Evolutionary conservation across 2,113 vertebrate genomes (phyloP).

Genomic region (Pardalotus punctatus): DNA sequence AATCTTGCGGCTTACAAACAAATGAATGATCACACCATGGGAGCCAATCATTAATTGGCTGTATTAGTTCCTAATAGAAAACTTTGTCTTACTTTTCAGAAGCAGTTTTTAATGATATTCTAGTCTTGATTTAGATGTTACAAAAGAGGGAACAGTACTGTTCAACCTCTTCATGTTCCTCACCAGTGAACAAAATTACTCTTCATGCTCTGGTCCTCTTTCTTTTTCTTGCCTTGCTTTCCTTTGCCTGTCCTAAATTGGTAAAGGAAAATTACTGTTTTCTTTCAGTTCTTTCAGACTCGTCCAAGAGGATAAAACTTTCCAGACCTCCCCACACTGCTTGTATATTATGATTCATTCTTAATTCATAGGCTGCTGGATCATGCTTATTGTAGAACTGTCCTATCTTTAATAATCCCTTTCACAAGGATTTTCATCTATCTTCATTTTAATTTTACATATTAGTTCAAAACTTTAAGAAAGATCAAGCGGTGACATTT

Average conservation of each 20-base stretch:
- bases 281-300: background rate
- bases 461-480: background rate
- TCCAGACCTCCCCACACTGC: constrained; percentile 9
- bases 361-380: background rate
- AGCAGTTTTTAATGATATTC: background rate
- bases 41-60: background rate
- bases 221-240: background rate
- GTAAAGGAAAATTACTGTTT: background rate
- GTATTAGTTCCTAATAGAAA: background rate
- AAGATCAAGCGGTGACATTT: constrained; percentile 14
- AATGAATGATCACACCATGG: background rate
- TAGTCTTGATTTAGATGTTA: background rate
- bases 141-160: background rate
- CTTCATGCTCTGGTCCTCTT: background rate
- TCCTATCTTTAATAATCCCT: background rate
- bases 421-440: background rate
- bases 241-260: background rate
- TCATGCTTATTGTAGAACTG: background rate
- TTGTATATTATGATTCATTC: background rate
- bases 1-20: background rate
- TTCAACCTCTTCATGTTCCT: background rate
- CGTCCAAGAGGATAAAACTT: constrained; percentile 7
- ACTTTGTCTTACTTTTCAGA: background rate
- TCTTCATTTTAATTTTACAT: background rate
- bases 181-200: background rate